Percentiles rank a stretch among this genome's conserved stretches.
phyloP scores from a whole-genome alignment of 1,140 invertebrate genomes.

The Zaprionus inermis region DNA sequence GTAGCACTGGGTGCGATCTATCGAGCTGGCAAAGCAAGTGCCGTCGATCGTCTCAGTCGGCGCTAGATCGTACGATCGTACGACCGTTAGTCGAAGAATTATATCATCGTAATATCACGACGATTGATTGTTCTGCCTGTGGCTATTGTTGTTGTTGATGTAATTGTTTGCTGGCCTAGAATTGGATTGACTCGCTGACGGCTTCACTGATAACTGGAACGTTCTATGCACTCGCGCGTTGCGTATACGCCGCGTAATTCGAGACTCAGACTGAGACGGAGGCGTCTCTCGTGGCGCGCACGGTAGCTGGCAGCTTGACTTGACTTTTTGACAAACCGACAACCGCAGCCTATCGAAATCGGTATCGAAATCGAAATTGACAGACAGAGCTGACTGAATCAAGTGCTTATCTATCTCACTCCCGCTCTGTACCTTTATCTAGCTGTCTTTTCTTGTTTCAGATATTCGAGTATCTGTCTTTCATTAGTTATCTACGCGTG shows the following conservation, averaged over 20 bases:
- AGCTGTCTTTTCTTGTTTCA: conserved; percentile 3
- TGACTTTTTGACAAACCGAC: conserved; percentile 59
- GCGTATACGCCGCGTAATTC: conserved; percentile 66
- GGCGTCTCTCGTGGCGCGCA: conserved; percentile 5
- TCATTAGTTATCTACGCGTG: conserved; percentile 7
- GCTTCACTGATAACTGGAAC: conserved; percentile 51
- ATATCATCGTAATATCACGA: conserved; percentile 38
- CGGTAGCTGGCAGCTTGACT: conserved; percentile 65
- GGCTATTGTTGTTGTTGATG: conserved; percentile 14
- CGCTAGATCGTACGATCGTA: conserved; percentile 1
- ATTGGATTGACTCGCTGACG: conserved; percentile 22
- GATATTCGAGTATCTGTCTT: conserved; percentile 4
- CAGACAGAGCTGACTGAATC: conserved; percentile 40
- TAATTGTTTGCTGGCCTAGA: conserved; percentile 32
- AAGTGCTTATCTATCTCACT: background rate
- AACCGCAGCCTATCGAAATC: conserved; percentile 42
- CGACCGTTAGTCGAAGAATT: conserved; percentile 24
- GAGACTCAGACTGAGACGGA: conserved; percentile 36
- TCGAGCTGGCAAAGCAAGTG: background rate
- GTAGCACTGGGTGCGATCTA: conserved; percentile 5
- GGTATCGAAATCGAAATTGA: conserved; percentile 27
- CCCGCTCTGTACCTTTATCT: background rate
- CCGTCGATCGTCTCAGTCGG: background rate
- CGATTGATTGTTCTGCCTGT: conserved; percentile 16
- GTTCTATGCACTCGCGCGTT: conserved; percentile 38